Evolutionary conservation across 2,797 vertebrate species (phyloP), one percentile per base, ranked within the genome.

Genomic region (Paedocypris micromegethes): DNA sequence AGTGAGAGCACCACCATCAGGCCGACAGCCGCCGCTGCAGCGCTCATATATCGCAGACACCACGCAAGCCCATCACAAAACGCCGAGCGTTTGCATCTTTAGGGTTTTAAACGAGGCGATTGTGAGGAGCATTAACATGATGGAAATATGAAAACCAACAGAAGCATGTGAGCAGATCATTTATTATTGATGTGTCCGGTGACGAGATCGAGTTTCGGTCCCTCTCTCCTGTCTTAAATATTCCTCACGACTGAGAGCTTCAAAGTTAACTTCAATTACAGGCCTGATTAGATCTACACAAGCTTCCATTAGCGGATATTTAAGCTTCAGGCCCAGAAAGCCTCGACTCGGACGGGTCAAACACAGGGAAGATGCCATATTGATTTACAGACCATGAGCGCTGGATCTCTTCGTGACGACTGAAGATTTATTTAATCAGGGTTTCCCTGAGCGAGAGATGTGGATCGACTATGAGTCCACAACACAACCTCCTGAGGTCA

Each of bases 191-290:
- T 77, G 78, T 70, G 76, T 79, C 82, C 75, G 83, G 81, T 82
- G 82, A 77, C 84, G 84, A 87, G 86, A 88, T 89, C 82, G 80
- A 83, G 87, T 90, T 90, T 90, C 89, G 88, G 78, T 79, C 80
- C 80, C 86, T 78, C 79, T 86, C 80, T 84, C 81, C 79, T 86
- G 86, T 85, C 86, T 89, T 88, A 88, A 88, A 90, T 90, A 89
- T 90, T 89, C 87, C 66, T 85, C 77, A 68, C 84, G 88, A 88
- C 88, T 86, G 86, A 90, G 87, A 86, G 87, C 86, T 86, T 87
- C 82, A 89, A 89, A 89, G 86, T 88, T 88, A 86, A 88, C 86
- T 89, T 89, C 88, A 88, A 88, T 88, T 89, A 88, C 85, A 81
- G 84, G 78, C 64, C 77, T 88, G 89, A 89, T 90, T 89, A 89